A percentile compares a stretch with the other conserved stretches of the same genome.
Evolutionary conservation across 2,113 vertebrate species (phyloP).

Genomic region (Formicarius rufipectus): DNA sequence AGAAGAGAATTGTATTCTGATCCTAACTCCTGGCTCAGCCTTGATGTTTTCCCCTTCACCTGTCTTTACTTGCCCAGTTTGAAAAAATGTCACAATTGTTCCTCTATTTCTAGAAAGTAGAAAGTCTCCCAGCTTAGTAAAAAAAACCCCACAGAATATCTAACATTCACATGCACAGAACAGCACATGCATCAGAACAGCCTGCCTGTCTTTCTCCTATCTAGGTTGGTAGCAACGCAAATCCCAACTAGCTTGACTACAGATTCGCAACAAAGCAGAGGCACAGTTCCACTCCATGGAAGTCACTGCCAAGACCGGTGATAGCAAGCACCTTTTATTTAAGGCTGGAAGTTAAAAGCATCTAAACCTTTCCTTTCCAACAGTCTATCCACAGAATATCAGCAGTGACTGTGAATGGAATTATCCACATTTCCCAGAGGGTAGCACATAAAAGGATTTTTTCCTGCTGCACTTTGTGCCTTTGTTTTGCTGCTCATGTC

Average conservation of each 20-base stretch:
- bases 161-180: not conserved
- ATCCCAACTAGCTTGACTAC: not conserved
- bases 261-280: not conserved
- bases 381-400: not conserved
- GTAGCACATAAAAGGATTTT: constrained; percentile 4
- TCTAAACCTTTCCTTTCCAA: constrained; percentile 13
- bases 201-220: not conserved
- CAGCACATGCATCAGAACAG: not conserved
- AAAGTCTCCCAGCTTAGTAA: no score
- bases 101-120: not conserved
- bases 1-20: not conserved
- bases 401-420: constrained; percentile 13
- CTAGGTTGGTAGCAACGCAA: not conserved
- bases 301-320: not conserved
- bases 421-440: constrained; percentile 7
- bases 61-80: not conserved
- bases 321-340: not conserved
- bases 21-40: not conserved
- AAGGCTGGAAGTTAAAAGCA: not conserved
- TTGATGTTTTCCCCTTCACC: not conserved
- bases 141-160: not conserved
- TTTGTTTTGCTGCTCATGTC: constrained; percentile 56
- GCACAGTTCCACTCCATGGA: not conserved
- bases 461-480: constrained; percentile 27
- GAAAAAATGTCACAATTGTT: not conserved